A percentile compares a stretch with the other conserved stretches of the same genome.
Evolutionary conservation across 1,140 invertebrate genomes (phyloP).

Genomic region (Tetramorium simillimum): DNA sequence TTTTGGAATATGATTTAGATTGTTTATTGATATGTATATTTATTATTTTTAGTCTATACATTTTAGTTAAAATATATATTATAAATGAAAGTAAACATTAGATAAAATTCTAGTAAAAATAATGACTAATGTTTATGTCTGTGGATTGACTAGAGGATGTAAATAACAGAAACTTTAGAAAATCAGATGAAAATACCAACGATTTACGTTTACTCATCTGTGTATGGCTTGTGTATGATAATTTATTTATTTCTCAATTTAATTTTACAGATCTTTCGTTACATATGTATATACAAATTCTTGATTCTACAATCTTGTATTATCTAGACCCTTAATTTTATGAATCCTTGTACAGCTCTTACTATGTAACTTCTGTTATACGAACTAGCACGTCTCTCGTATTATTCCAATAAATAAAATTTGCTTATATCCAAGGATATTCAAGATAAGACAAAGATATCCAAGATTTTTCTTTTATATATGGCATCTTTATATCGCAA

Average conservation of each 20-base stretch:
- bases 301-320: neutral
- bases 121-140: neutral
- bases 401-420: conserved; percentile 55
- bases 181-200: neutral
- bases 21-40: neutral
- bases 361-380: neutral
- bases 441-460: neutral
- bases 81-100: neutral
- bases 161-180: neutral
- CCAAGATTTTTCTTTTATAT: conserved; percentile 1
- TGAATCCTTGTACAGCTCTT: conserved; percentile 25
- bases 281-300: neutral
- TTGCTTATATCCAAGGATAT: neutral
- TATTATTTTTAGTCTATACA: neutral
- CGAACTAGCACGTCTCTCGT: neutral
- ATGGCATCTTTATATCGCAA: conserved; percentile 6
- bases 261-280: neutral
- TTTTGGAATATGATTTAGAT: neutral
- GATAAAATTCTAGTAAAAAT: neutral
- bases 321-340: neutral
- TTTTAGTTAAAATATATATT: neutral
- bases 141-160: neutral
- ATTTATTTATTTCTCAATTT: neutral
- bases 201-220: neutral
- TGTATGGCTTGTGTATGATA: neutral